Evolutionary conservation across 2,888 invertebrate species (phyloP).

Genomic region (Trachelus tabidus): DNA sequence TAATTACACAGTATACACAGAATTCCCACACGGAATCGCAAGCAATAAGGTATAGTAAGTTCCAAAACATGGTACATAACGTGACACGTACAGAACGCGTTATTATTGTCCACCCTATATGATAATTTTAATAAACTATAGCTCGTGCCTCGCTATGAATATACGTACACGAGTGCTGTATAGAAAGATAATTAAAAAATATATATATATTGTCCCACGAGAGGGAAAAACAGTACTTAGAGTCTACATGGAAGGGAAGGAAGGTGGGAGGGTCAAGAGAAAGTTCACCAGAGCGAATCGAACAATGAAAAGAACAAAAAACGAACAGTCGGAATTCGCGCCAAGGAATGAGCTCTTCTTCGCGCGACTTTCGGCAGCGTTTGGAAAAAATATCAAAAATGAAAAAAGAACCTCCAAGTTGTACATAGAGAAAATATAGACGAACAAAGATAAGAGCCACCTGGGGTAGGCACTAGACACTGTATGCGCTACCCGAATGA

Average conservation of each 20-base stretch:
- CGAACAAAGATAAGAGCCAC: neutral
- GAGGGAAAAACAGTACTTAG: neutral
- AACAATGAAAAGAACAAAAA: neutral
- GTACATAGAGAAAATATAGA: neutral
- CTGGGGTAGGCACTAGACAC: neutral
- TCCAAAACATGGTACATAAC: slow-evolving; percentile 14
- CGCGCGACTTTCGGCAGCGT: slow-evolving; percentile 11
- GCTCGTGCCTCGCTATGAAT: neutral
- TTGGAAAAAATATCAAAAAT: neutral
- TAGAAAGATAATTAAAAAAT: neutral
- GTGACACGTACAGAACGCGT: slow-evolving; percentile 14
- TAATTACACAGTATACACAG: neutral
- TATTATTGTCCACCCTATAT: neutral
- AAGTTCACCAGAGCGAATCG: neutral
- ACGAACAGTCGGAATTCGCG: neutral
- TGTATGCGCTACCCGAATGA: neutral
- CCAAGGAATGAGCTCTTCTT: slow-evolving; percentile 24
- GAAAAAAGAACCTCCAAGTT: neutral
- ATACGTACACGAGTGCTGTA: neutral
- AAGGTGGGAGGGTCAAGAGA: neutral
- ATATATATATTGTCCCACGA: neutral
- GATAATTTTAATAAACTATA: neutral
- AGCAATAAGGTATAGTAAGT: slow-evolving; percentile 27
- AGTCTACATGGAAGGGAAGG: neutral
- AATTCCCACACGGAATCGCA: slow-evolving; percentile 38